A percentile compares a stretch with the other conserved stretches of the same genome.
Evolutionary conservation across 2,888 invertebrate species (phyloP).

Genomic region (Cephonodes hylas): DNA sequence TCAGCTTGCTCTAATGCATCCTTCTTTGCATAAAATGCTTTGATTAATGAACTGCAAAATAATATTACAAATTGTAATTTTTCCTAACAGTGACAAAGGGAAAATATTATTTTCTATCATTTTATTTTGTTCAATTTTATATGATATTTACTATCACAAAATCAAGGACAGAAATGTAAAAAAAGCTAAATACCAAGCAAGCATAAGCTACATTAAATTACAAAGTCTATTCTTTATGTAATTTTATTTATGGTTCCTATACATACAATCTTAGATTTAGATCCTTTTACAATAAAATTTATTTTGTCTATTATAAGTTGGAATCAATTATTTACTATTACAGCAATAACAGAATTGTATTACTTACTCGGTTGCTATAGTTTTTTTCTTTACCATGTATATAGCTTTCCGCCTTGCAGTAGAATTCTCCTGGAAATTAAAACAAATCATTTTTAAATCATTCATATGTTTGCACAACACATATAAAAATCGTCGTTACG

Average conservation of each 20-base stretch:
- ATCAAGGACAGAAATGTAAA: no score
- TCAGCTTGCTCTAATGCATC: conserved; percentile 40
- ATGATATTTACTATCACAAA: no score
- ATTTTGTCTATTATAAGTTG: no score
- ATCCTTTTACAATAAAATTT: no score
- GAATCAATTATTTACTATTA: no score
- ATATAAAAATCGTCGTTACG: not conserved
- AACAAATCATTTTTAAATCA: not conserved
- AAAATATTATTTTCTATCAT: not conserved
- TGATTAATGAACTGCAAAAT: conserved; percentile 48
- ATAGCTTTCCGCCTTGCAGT: conserved; percentile 36
- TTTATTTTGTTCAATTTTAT: no score
- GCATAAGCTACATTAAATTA: no score
- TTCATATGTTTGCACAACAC: not conserved
- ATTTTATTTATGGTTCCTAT: no score
- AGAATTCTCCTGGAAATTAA: conserved; percentile 32
- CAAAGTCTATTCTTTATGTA: no score
- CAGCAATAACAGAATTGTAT: not conserved
- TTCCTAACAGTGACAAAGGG: not conserved
- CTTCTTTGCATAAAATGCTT: conserved; percentile 39
- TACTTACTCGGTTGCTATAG: conserved; percentile 56
- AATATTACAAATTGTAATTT: conserved; percentile 3
- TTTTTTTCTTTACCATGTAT: conserved; percentile 47
- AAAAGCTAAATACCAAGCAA: no score
- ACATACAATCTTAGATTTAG: no score